Evolutionary conservation across 2,888 invertebrate species (phyloP), one percentile per base, ranked within the genome.

Genomic region (Mystacides longicornis): DNA sequence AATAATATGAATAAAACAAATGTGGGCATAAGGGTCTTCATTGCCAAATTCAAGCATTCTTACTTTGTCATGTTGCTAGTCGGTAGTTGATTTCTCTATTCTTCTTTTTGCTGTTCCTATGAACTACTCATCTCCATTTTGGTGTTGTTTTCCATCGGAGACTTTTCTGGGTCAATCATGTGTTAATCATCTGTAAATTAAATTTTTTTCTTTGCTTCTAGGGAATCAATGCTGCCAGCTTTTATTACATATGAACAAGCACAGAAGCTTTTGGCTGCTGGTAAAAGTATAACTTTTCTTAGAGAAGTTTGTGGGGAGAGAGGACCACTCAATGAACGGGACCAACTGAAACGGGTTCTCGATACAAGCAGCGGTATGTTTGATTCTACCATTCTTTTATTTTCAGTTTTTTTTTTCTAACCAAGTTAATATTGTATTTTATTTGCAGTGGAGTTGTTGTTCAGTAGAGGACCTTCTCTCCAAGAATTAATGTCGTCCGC

Each of bases 241-340:
- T 96, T 97, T 69, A 88, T 97, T 64, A 83, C 85, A 3, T 81
- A 83, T 66, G 82, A 85, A 62, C 88, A 93, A 69, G 95, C 95
- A 1, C 85, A 86, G 60, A 90, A 90, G 77, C 93, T 97, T 65
- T 78, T 96, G 45, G 87, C 92, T 20, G 93, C 94, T 1, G 97
- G 97, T 52, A 97, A 97, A 72, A 93, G 93, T 67, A 93, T 97
- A 55, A 94, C 96, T 73, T 97, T 95, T 72, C 79, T 97, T 65
- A 81, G 93, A 19, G 91, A 93, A 70, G 88, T 96, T 49, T 96
- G 97, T 72, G 86, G 89, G 63, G 91, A 93, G 69, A 82, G 83
- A 63, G 81, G 84, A 1, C 81, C 83, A 3, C 74, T 87, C 46
- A 79, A 80, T 43, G 82, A 81, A 4, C 72, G 81, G 11, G 80